Evolutionary conservation across 1,140 invertebrate species (phyloP).

Genomic region (Teleogryllus occipitalis): DNA sequence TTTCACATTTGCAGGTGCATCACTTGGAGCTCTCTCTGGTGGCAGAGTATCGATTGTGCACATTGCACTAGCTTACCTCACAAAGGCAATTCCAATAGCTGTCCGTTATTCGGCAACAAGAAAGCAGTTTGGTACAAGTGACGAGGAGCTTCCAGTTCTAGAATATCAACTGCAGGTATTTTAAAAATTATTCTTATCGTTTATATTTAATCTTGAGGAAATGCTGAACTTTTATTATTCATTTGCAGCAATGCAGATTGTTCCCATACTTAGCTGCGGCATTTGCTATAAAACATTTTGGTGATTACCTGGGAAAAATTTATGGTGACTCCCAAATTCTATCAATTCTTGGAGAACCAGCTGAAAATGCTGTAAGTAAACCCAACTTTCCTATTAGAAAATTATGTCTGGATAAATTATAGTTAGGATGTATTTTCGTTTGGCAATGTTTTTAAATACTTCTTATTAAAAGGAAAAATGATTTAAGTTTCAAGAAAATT

Average conservation of each 20-base stretch:
- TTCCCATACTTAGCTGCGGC: constrained; percentile 70
- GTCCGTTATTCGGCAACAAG: constrained; percentile 71
- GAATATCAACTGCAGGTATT: constrained; percentile 73
- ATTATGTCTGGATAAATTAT: too few relatives aligned
- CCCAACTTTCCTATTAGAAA: too few relatives aligned
- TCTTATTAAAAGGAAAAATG: too few relatives aligned
- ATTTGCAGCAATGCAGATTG: constrained; percentile 65
- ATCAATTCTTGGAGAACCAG: not conserved
- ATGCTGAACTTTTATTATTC: not conserved
- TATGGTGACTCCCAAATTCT: not conserved
- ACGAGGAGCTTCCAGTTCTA: constrained; percentile 62
- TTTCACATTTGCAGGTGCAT: constrained; percentile 34
- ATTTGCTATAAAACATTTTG: constrained; percentile 60
- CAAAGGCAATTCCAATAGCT: constrained; percentile 66
- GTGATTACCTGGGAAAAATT: constrained; percentile 45
- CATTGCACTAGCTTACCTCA: constrained; percentile 58
- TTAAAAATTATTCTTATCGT: not conserved
- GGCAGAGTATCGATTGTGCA: constrained; percentile 66
- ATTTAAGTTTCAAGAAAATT: too few relatives aligned
- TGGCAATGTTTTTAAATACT: too few relatives aligned
- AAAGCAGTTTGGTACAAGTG: constrained; percentile 64
- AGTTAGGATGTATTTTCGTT: too few relatives aligned
- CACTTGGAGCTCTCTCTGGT: constrained; percentile 54
- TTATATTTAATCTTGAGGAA: not conserved
- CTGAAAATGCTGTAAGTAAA: constrained; percentile 13